phyloP scores from a whole-genome alignment of 2,888 invertebrate genomes.

The Sesia bembeciformis region DNA sequence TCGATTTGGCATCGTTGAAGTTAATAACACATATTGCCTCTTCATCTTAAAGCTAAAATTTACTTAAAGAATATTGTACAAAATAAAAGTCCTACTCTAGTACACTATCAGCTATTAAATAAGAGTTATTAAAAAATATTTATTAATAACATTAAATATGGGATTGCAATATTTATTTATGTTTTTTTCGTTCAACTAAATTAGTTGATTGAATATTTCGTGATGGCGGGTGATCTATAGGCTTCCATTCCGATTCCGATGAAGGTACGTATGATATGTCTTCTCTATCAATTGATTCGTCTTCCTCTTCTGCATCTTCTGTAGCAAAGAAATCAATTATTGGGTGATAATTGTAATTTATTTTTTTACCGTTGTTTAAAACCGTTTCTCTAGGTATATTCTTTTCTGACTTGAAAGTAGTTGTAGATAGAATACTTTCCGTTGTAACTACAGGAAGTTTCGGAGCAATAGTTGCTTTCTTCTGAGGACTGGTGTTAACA shows the following conservation, averaged over 20 bases:
- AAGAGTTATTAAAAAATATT: not conserved
- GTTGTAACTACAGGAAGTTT: constrained; percentile 44
- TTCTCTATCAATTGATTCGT: constrained; percentile 55
- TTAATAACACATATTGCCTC: constrained; percentile 7
- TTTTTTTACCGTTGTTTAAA: constrained; percentile 58
- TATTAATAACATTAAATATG: not conserved
- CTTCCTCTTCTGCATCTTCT: constrained; percentile 35
- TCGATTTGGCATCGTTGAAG: constrained; percentile 44
- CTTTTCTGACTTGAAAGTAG: constrained; percentile 24
- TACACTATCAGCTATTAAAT: not conserved
- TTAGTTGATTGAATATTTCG: constrained; percentile 29
- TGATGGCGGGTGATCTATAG: constrained; percentile 47
- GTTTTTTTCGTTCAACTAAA: constrained; percentile 23
- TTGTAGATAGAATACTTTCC: constrained; percentile 24
- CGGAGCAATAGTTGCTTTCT: constrained; percentile 47
- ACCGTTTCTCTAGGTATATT: constrained; percentile 28
- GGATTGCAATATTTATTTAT: constrained; percentile 14
- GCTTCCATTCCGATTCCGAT: constrained; percentile 65
- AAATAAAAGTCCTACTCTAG: not conserved
- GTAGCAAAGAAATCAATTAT: constrained; percentile 86
- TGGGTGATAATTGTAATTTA: constrained; percentile 88
- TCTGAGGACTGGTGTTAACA: constrained; percentile 20
- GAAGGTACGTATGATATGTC: constrained; percentile 39
- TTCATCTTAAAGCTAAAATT: constrained; percentile 8
- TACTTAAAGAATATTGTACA: not conserved